phyloP scores from a whole-genome alignment of 2,113 vertebrate species.

The Narcine bancroftii region DNA sequence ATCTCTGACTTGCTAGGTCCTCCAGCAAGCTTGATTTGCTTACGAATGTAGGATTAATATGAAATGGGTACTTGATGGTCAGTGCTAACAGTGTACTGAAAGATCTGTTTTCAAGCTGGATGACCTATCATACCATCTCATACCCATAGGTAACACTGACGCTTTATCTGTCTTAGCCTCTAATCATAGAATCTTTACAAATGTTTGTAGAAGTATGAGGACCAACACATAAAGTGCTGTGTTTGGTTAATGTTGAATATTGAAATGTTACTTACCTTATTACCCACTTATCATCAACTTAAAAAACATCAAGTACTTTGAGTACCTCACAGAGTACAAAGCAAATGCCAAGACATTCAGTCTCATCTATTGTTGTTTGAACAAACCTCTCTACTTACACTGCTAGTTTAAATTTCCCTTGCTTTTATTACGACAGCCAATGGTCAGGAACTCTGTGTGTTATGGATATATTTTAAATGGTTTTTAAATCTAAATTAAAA shows the following conservation, averaged over 20 bases:
- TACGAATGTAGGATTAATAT: too few species aligned
- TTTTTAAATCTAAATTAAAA: slow-evolving; percentile 25
- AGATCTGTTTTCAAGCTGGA: too few species aligned
- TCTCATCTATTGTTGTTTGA: slow-evolving; percentile 22
- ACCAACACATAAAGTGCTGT: background rate
- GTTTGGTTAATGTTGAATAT: background rate
- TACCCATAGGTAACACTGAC: background rate
- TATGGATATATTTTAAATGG: slow-evolving; percentile 25
- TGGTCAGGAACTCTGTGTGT: background rate
- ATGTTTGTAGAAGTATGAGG: background rate
- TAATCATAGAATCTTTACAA: background rate
- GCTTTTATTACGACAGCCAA: background rate
- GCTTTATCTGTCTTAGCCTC: background rate
- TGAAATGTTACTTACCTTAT: background rate
- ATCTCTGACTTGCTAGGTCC: too few species aligned
- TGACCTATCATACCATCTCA: too few species aligned
- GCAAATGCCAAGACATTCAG: background rate
- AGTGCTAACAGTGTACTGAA: too few species aligned
- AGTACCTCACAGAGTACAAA: background rate
- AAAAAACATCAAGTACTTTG: background rate
- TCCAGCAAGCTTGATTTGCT: too few species aligned
- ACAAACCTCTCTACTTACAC: background rate
- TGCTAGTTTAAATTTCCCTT: slow-evolving; percentile 28
- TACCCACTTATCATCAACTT: background rate
- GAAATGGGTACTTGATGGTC: too few species aligned